phyloP scores from a whole-genome alignment of 2,113 vertebrate species.

The Furnarius figulus region DNA sequence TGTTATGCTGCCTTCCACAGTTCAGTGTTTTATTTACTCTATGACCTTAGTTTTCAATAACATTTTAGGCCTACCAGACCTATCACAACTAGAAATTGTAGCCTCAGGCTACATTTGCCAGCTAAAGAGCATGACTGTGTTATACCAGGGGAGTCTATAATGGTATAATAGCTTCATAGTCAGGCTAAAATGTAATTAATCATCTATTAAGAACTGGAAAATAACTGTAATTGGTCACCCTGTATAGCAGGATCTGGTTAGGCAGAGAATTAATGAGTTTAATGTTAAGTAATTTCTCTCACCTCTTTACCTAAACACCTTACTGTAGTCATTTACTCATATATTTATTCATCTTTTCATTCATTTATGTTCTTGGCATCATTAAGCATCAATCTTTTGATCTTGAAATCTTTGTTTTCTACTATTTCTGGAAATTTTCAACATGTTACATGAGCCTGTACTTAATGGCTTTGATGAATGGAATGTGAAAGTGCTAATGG shows the following conservation, averaged over 20 bases:
- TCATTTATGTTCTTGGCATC: not conserved
- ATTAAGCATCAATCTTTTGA: not conserved
- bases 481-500: not conserved
- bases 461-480: not conserved
- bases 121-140: not conserved
- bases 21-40: not conserved
- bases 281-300: not conserved
- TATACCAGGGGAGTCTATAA: not conserved
- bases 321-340: not conserved
- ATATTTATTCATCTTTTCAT: not conserved
- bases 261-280: not conserved
- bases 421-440: not conserved
- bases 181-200: conserved; percentile 33
- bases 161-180: not conserved
- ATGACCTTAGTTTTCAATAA: not conserved
- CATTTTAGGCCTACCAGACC: not conserved
- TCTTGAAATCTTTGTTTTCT: not conserved
- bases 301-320: not conserved
- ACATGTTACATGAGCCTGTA: not conserved
- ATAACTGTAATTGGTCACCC: not conserved
- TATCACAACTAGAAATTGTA: not conserved
- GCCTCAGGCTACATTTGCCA: not conserved
- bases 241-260: not conserved
- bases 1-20: not conserved
- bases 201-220: not conserved